phyloP scores from a whole-genome alignment of 2,113 vertebrate genomes.

The Ciconia stormi region DNA sequence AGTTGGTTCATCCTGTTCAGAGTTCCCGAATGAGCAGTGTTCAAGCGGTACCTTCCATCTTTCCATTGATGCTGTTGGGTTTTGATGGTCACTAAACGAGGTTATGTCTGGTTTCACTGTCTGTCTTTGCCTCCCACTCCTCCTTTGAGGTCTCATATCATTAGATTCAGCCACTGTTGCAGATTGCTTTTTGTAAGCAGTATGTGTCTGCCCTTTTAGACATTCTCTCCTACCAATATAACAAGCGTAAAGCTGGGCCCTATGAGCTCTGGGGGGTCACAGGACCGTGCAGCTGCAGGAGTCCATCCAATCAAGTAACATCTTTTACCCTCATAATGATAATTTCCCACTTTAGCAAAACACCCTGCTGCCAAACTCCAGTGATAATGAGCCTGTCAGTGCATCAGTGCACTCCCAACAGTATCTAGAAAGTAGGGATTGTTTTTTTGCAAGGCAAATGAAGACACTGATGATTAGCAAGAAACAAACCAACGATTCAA shows the following conservation, averaged over 20 bases:
- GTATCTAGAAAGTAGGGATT: conserved; percentile 41
- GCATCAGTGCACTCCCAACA: conserved; percentile 32
- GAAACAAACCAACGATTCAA: conserved; percentile 59
- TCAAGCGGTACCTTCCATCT: background rate
- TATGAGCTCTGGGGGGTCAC: background rate
- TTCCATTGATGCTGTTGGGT: background rate
- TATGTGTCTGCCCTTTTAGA: background rate
- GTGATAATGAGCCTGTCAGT: conserved; percentile 60
- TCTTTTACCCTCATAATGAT: conserved; percentile 60
- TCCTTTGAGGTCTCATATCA: background rate
- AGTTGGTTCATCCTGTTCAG: background rate
- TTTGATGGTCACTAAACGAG: background rate
- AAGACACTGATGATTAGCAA: conserved; percentile 62
- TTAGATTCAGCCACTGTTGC: background rate
- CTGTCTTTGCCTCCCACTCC: background rate
- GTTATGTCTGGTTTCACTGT: background rate
- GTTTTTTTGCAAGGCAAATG: conserved; percentile 67
- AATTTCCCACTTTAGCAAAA: conserved; percentile 66
- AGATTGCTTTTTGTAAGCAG: background rate
- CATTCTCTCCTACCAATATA: background rate
- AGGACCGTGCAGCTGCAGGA: conserved; percentile 60
- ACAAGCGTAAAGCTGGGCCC: background rate
- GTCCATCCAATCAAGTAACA: conserved; percentile 64
- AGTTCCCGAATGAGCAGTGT: background rate
- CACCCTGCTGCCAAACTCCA: conserved; percentile 64